Conservation (phyloP, 1,140 invertebrate genomes). For the Orussus abietinus region DNA sequence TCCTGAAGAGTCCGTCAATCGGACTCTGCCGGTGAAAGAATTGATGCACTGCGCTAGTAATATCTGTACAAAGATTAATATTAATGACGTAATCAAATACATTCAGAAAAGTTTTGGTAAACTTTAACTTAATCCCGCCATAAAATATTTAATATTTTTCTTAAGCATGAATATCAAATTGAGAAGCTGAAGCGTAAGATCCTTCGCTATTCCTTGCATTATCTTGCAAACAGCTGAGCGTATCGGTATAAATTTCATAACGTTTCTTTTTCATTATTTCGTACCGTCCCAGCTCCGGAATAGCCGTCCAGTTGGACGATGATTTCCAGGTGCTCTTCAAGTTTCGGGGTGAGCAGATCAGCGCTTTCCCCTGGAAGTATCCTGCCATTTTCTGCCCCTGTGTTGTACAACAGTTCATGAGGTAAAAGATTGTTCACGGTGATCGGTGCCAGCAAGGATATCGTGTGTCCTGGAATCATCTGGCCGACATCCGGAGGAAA, state of each 20-base stretch:
- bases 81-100: constrained; percentile 6
- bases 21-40: constrained; percentile 55
- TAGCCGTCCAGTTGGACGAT: constrained; percentile 80
- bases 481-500: constrained; percentile 65
- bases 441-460: constrained; percentile 79
- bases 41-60: constrained; percentile 46
- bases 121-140: too few relatives aligned
- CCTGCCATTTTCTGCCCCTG: constrained; percentile 55
- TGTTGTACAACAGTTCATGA: constrained; percentile 65
- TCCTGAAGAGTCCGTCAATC: constrained; percentile 66
- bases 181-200: too few relatives aligned
- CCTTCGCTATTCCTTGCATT: too few relatives aligned
- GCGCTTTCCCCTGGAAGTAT: constrained; percentile 62
- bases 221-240: too few relatives aligned
- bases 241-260: too few relatives aligned
- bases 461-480: constrained; percentile 76
- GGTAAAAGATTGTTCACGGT: constrained; percentile 76
- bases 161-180: too few relatives aligned
- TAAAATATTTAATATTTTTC: too few relatives aligned
- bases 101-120: constrained; percentile 21
- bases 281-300: constrained; percentile 63
- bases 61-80: constrained; percentile 26
- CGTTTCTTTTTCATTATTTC: too few relatives aligned
- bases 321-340: constrained; percentile 67
- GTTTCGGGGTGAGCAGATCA: constrained; percentile 50